Evolutionary conservation across 2,888 invertebrate genomes (phyloP).

Genomic region (Volucella zonaria): DNA sequence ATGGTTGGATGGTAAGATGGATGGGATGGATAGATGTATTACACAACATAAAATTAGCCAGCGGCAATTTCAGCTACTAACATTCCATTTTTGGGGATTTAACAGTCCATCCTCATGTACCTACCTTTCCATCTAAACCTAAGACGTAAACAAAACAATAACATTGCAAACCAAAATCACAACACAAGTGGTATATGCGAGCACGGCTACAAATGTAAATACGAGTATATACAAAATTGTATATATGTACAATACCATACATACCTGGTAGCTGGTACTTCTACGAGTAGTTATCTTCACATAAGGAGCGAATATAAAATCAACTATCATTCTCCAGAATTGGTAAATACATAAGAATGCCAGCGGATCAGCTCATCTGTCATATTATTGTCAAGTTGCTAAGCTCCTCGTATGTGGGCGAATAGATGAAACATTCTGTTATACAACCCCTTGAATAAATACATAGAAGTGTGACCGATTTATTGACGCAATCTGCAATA

Average conservation of each 20-base stretch:
- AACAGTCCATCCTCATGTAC: neutral
- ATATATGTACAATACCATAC: neutral
- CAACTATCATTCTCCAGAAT: conserved; percentile 10
- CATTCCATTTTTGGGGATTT: conserved; percentile 4
- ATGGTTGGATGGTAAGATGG: neutral
- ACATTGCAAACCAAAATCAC: conserved; percentile 31
- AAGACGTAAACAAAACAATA: neutral
- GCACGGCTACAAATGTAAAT: neutral
- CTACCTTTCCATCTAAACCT: neutral
- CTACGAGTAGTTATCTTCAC: conserved; percentile 21
- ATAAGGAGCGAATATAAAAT: conserved; percentile 5
- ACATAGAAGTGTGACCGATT: conserved; percentile 33
- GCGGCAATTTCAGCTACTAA: conserved; percentile 30
- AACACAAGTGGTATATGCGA: neutral
- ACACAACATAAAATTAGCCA: conserved; percentile 34
- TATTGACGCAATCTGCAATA: conserved; percentile 35
- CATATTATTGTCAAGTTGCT: too few species aligned
- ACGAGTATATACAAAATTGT: neutral
- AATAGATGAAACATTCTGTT: too few species aligned
- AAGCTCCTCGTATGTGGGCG: too few species aligned
- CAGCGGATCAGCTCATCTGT: neutral
- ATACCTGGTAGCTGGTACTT: neutral
- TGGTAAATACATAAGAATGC: neutral
- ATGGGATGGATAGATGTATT: conserved; percentile 10
- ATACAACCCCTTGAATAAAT: too few species aligned